Percentiles rank a stretch among this genome's conserved stretches.
Conservation (phyloP, 2,888 invertebrate species). For the Rotaria sp. region DNA sequence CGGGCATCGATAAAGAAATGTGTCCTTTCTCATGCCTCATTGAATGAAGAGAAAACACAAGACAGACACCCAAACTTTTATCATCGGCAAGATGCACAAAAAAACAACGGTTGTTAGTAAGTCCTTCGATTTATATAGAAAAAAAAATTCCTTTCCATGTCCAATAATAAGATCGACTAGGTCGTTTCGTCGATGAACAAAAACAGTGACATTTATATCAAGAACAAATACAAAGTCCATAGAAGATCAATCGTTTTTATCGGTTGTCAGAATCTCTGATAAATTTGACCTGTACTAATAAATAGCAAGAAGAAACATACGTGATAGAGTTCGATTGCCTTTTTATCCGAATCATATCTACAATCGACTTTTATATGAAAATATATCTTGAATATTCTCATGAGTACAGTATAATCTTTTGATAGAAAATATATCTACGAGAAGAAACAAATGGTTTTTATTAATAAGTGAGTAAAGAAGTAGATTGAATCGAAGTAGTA, state of each 20-base stretch:
- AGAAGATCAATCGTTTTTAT: background rate
- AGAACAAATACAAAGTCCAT: background rate
- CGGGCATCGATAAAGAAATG: background rate
- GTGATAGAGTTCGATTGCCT: background rate
- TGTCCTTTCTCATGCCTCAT: conserved; percentile 13
- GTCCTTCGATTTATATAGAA: background rate
- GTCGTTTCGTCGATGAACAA: background rate
- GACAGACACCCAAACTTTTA: background rate
- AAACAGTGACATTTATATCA: background rate
- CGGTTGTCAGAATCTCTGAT: background rate
- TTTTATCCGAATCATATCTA: background rate
- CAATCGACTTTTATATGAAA: too few relatives aligned
- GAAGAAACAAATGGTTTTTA: too few relatives aligned
- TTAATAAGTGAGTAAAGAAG: too few relatives aligned
- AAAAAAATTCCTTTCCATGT: background rate
- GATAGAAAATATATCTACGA: too few relatives aligned
- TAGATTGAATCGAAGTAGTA: too few relatives aligned
- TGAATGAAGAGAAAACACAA: conserved; percentile 13
- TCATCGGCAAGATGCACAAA: background rate
- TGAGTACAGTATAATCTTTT: too few relatives aligned
- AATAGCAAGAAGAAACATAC: background rate
- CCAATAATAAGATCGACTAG: background rate
- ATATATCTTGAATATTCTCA: too few relatives aligned
- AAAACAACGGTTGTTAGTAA: background rate
- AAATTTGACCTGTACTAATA: background rate